Base-by-base conservation (phyloP, 1,140 invertebrate species). In the Lordiphosa collinella region DNA sequence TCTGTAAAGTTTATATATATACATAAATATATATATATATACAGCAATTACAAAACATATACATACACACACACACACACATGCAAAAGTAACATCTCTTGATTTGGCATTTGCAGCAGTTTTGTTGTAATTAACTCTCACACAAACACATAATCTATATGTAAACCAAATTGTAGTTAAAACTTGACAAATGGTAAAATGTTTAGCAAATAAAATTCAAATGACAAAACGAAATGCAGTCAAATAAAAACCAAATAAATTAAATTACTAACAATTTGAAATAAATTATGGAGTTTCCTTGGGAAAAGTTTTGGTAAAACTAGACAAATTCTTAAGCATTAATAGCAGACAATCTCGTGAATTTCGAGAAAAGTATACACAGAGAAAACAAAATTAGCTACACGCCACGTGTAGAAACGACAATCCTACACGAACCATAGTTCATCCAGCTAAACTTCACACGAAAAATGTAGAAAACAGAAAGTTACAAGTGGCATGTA, bases 151-250 rank as follows among this genome's bases (percentile, higher is more conserved):
- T 44, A 48, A 36, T 11, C 36, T 50, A 76, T 76, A 74, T 80
- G 55, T 76, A 72, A 82, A 71, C 76, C 61, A 76, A 82, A 75
- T 82, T 67, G 76, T 80, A 80, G 76, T 80, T 80, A 80, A 82
- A 78, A 71, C 71, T 80, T 80, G 55, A 80, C 25, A 82, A 71
- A 76, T 82, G 76, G 66, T 76, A 58, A 82, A 80, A 63, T 82
- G 58, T 71, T 80, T 71, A 80, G 76, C 55, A 38, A 82, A 82
- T 80, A 80, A 80, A 80, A 51, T 73, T 71, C 44, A 58, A 82
- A 56, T 40, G 71, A 53, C 52, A 79, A 65, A 38, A 55, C 43
- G 49, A 56, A 75, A 44, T 70, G 61, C 51, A 59, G 52, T 76
- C 67, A 79, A 75, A 57, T 59, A 63, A 74, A 66, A 55, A 37